A percentile compares a stretch with the other conserved stretches of the same genome.
Conservation (phyloP, 2,888 invertebrate genomes). For the Gasteruption jaculator region DNA sequence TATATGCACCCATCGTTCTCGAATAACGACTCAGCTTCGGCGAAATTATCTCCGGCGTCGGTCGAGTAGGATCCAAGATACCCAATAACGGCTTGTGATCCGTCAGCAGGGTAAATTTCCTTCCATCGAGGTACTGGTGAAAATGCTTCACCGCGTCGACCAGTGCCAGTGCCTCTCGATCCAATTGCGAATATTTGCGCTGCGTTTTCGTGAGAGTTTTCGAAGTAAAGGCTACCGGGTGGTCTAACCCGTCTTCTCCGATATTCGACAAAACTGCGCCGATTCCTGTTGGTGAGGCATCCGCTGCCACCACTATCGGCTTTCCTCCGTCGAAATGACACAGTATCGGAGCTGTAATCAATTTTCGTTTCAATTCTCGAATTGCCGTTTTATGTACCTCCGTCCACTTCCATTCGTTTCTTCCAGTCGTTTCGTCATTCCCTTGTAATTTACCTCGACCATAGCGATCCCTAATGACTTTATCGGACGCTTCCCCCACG, state of each 20-base stretch:
- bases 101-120: conserved; percentile 31
- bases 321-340: conserved; percentile 22
- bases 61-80: conserved; percentile 16
- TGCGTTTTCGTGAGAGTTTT: conserved; percentile 20
- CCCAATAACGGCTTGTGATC: conserved; percentile 38
- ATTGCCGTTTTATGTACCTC: conserved; percentile 27
- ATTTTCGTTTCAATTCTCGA: conserved; percentile 17
- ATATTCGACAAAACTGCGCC: conserved; percentile 32
- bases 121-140: conserved; percentile 26
- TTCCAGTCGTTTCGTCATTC: too few relatives aligned
- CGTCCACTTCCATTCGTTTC: conserved; percentile 30
- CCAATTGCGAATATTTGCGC: conserved; percentile 26
- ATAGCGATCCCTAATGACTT: too few relatives aligned
- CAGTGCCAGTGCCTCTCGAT: conserved; percentile 27
- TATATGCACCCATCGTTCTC: conserved; percentile 13
- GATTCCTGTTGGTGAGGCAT: conserved; percentile 42
- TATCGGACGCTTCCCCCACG: too few relatives aligned
- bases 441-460: too few relatives aligned
- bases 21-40: conserved; percentile 15
- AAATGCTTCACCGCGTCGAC: conserved; percentile 26
- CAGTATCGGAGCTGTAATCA: conserved; percentile 20
- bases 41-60: conserved; percentile 15
- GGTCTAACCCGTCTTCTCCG: conserved; percentile 18
- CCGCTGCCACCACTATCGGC: conserved; percentile 38
- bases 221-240: conserved; percentile 25